Evolutionary conservation across 2,797 vertebrate genomes (phyloP).

Genomic region (Enteromius trimaculatus): DNA sequence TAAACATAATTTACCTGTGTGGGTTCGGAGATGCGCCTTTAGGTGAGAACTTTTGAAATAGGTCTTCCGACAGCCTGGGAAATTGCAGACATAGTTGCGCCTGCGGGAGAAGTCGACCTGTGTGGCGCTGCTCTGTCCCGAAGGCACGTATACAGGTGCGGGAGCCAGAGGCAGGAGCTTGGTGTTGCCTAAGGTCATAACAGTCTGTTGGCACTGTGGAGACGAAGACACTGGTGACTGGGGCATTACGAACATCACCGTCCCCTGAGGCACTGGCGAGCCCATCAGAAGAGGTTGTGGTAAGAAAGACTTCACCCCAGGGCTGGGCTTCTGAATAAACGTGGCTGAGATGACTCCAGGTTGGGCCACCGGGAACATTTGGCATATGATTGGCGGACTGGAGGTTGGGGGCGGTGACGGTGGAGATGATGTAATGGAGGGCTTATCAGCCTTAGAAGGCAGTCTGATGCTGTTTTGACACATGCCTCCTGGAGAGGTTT

Average conservation of each 20-base stretch:
- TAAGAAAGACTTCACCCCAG: constrained; percentile 77
- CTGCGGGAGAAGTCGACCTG: constrained; percentile 92
- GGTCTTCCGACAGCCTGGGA: constrained; percentile 93
- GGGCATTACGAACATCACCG: constrained; percentile 94
- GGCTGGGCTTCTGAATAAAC: constrained; percentile 79
- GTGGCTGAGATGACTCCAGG: constrained; percentile 86
- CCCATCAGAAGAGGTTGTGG: constrained; percentile 88
- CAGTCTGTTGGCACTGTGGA: constrained; percentile 78
- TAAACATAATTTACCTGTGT: constrained; percentile 85
- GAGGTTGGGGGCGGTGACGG: constrained; percentile 76
- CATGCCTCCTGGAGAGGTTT: constrained; percentile 32
- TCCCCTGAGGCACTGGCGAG: constrained; percentile 85
- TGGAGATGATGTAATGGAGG: constrained; percentile 63
- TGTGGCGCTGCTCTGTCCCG: constrained; percentile 76
- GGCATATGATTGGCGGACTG: constrained; percentile 89
- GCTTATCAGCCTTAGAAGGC: constrained; percentile 52
- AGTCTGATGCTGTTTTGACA: constrained; percentile 63
- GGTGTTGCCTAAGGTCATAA: constrained; percentile 88
- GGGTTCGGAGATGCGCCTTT: constrained; percentile 97
- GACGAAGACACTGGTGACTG: constrained; percentile 81
- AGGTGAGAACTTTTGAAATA: constrained; percentile 99
- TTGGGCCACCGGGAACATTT: constrained; percentile 91
- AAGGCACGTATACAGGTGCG: constrained; percentile 87
- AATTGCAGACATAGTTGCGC: constrained; percentile 93
- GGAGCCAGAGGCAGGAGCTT: constrained; percentile 95